Evolutionary conservation across 1,140 invertebrate genomes (phyloP).

Genomic region (Coelopa frigida): DNA sequence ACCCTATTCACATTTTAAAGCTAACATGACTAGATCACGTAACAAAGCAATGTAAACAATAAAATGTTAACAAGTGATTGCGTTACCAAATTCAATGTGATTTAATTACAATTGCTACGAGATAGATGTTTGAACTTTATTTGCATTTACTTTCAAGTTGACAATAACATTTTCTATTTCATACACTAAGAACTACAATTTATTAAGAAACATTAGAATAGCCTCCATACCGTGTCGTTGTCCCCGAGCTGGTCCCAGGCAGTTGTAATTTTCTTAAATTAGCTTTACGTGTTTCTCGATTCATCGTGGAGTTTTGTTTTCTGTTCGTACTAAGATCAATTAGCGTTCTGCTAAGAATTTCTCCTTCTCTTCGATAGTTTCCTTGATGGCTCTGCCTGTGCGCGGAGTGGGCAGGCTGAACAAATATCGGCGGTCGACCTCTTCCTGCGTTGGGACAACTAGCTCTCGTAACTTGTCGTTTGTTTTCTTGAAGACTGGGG

Average conservation of each 20-base stretch:
- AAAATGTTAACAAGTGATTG: no score
- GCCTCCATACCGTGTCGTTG: no score
- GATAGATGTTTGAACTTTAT: no score
- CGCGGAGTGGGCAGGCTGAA: constrained; percentile 25
- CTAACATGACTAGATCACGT: no score
- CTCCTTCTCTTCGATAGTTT: constrained; percentile 27
- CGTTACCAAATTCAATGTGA: no score
- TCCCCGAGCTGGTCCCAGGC: constrained; percentile 23
- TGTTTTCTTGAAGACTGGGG: constrained; percentile 23
- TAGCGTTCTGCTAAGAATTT: constrained; percentile 19
- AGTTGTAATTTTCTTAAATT: constrained; percentile 36
- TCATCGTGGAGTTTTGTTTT: constrained; percentile 15
- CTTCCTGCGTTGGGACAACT: constrained; percentile 17
- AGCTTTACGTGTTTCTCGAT: constrained; percentile 26
- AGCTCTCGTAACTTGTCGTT: constrained; percentile 24
- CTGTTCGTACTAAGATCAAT: constrained; percentile 3
- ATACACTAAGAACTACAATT: no score
- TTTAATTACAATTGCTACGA: no score
- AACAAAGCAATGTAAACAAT: no score
- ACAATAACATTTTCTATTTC: no score
- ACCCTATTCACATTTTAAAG: no score
- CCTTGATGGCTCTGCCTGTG: constrained; percentile 18
- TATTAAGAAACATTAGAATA: no score
- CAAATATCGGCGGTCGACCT: constrained; percentile 24
- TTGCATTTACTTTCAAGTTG: no score